These are phyloP conservation scores for Boloria euphrosyne DNA, from an alignment of 2,888 invertebrate species.

Conservation along the genomic window DNA sequence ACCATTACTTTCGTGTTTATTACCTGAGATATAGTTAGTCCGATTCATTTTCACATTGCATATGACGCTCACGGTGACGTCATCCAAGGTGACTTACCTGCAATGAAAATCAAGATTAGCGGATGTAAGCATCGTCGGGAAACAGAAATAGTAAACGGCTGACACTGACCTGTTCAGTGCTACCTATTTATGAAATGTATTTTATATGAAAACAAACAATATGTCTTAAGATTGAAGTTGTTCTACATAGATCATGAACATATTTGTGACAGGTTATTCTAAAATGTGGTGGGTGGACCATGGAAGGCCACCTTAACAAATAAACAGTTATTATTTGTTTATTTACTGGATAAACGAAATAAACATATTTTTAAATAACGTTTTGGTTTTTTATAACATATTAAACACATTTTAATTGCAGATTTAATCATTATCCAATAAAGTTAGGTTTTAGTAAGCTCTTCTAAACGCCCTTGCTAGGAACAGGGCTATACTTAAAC, in stretches of 20 bases:
- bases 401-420: too few relatives aligned
- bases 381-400: too few relatives aligned
- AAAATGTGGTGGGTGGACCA: too few relatives aligned
- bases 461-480: too few relatives aligned
- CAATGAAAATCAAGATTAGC: conserved; percentile 54
- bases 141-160: conserved; percentile 34
- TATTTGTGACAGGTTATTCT: neutral
- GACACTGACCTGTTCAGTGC: conserved; percentile 34
- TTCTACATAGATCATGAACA: neutral
- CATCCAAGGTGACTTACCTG: conserved; percentile 71
- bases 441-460: too few relatives aligned
- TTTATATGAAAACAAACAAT: conserved; percentile 10
- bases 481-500: too few relatives aligned
- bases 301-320: too few relatives aligned
- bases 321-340: too few relatives aligned
- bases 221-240: neutral
- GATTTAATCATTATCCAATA: too few relatives aligned
- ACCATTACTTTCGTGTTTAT: neutral
- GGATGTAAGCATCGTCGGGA: conserved; percentile 36
- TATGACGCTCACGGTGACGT: conserved; percentile 39
- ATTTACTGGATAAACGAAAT: too few relatives aligned
- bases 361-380: too few relatives aligned
- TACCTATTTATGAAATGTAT: neutral
- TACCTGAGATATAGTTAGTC: conserved; percentile 15
- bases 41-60: conserved; percentile 27